A percentile compares a stretch with the other conserved stretches of the same genome.
Evolutionary conservation across 2,797 vertebrate species (phyloP).

Genomic region (Pipistrellus kuhlii): DNA sequence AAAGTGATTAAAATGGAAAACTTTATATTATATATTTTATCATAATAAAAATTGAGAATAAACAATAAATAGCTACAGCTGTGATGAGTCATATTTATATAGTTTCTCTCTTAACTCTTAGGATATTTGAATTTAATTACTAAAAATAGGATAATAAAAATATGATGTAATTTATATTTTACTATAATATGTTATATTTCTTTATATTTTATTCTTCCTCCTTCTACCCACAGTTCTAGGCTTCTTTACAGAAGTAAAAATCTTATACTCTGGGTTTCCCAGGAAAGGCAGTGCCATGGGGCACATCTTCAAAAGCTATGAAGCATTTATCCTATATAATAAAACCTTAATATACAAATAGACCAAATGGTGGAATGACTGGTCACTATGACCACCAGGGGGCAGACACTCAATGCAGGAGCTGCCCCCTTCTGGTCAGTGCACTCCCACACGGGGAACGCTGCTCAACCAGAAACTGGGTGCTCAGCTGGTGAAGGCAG

Average conservation of each 20-base stretch:
- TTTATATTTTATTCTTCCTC: background rate
- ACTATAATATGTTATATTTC: background rate
- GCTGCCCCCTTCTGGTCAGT: no score
- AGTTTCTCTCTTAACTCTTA: background rate
- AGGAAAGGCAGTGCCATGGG: background rate
- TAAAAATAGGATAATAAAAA: background rate
- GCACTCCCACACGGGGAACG: no score
- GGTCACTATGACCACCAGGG: no score
- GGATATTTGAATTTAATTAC: conserved; percentile 3
- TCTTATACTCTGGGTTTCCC: background rate
- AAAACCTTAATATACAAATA: no score
- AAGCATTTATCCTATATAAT: background rate
- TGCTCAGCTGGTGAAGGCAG: no score
- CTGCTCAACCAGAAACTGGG: no score
- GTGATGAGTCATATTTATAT: background rate
- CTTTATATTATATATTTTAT: background rate
- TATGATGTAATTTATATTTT: background rate
- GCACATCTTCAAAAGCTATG: background rate
- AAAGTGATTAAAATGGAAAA: background rate
- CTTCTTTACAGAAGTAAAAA: background rate
- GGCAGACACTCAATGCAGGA: no score
- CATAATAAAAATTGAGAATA: background rate
- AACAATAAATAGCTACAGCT: background rate
- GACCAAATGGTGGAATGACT: no score
- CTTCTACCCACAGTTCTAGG: background rate